Evolutionary conservation across 2,797 vertebrate species (phyloP).

Genomic region (Sciurus carolinensis): DNA sequence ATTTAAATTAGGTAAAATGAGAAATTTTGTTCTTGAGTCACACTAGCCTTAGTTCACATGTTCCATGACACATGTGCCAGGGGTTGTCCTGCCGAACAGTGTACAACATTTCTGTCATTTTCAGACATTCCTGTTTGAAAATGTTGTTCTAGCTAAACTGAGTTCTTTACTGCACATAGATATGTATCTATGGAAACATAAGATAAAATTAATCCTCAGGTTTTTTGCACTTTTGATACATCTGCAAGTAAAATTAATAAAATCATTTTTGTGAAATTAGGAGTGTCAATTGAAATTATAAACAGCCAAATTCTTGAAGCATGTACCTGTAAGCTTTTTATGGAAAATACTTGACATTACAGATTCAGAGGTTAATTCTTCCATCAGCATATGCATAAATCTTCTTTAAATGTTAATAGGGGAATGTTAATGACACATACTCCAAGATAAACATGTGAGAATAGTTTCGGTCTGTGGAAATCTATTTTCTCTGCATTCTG

Average conservation of each 20-base stretch:
- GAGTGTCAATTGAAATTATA: conserved; percentile 56
- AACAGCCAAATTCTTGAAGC: conserved; percentile 72
- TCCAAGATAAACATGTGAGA: conserved; percentile 60
- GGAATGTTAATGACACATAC: conserved; percentile 78
- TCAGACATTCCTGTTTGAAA: background rate
- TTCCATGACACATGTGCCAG: background rate
- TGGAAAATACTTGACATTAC: conserved; percentile 81
- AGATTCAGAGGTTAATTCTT: conserved; percentile 80
- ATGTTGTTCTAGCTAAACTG: background rate
- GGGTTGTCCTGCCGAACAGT: background rate
- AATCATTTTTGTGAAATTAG: conserved; percentile 75
- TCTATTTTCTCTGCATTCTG: conserved; percentile 68
- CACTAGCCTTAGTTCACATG: background rate
- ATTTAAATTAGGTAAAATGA: conserved; percentile 19
- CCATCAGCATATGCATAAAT: conserved; percentile 76
- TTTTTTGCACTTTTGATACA: conserved; percentile 65
- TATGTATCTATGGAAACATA: conserved; percentile 31
- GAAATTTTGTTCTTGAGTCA: background rate
- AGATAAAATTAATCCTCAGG: conserved; percentile 66
- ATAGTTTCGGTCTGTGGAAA: conserved; percentile 54
- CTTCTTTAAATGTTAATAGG: conserved; percentile 78
- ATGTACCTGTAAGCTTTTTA: conserved; percentile 73
- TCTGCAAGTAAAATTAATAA: conserved; percentile 80
- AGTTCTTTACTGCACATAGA: background rate
- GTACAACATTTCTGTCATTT: background rate